These are phyloP conservation scores for Leptoteleia sp. DNA, from an alignment of 1,140 invertebrate species.

Conservation along the genomic window DNA sequence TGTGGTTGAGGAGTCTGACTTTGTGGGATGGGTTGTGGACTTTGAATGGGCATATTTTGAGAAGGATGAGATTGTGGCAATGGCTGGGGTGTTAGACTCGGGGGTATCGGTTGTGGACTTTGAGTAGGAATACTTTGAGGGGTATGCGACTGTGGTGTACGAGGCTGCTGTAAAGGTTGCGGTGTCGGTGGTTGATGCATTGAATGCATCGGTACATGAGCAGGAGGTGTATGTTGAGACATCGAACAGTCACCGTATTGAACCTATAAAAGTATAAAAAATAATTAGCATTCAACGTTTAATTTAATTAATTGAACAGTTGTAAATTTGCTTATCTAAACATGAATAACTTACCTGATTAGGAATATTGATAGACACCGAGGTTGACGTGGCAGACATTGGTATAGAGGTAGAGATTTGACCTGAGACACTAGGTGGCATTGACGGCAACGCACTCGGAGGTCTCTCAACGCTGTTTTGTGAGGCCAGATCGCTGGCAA, in stretches of 20 bases:
- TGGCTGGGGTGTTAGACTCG: conserved; percentile 75
- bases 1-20: conserved; percentile 80
- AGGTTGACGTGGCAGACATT: conserved; percentile 70
- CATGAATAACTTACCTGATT: conserved; percentile 57
- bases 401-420: conserved; percentile 74
- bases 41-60: conserved; percentile 75
- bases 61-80: conserved; percentile 72
- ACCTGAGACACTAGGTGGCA: conserved; percentile 71
- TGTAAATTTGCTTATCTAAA: no score
- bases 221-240: conserved; percentile 72
- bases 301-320: no score
- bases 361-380: conserved; percentile 74
- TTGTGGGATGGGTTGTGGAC: conserved; percentile 75
- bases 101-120: conserved; percentile 77
- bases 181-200: conserved; percentile 76
- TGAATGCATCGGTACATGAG: conserved; percentile 74
- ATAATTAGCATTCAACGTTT: no score
- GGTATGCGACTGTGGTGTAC: conserved; percentile 76
- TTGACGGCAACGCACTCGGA: conserved; percentile 77
- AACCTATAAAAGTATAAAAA: conserved; percentile 31
- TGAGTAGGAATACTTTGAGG: conserved; percentile 76
- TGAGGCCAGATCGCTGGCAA: conserved; percentile 90
- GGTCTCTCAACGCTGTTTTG: conserved; percentile 87
- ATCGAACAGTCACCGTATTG: conserved; percentile 77
- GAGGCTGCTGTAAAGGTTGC: conserved; percentile 75